Evolutionary conservation across 2,113 vertebrate genomes (phyloP).

Genomic region (Nesoenas mayeri): DNA sequence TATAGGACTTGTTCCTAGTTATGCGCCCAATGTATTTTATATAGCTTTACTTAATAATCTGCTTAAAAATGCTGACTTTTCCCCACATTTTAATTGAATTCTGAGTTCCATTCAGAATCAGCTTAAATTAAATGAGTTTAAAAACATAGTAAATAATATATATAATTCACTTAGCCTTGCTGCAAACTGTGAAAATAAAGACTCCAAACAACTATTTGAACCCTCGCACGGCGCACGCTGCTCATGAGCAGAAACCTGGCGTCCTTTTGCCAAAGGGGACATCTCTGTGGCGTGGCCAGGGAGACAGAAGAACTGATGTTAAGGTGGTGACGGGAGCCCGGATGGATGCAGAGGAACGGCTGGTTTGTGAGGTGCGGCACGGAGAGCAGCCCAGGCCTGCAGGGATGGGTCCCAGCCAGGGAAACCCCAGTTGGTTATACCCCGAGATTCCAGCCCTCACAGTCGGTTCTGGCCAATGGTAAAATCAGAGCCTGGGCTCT

Average conservation of each 20-base stretch:
- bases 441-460: no score
- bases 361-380: no score
- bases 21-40: neutral
- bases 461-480: no score
- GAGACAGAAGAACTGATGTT: neutral
- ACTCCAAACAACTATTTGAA: neutral
- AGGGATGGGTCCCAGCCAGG: no score
- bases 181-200: constrained; percentile 9
- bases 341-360: no score
- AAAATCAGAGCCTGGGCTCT: no score
- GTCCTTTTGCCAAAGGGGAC: neutral
- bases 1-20: constrained; percentile 1
- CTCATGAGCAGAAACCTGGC: rapidly evolving
- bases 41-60: constrained; percentile 41
- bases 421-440: no score
- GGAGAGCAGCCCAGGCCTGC: no score
- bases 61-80: neutral
- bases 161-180: neutral
- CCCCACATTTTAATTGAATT: constrained; percentile 25
- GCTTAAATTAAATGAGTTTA: constrained; percentile 16
- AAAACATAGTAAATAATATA: constrained; percentile 35
- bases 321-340: neutral
- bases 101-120: constrained; percentile 32
- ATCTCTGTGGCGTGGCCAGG: rapidly evolving
- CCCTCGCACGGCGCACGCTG: neutral